Base-by-base conservation (phyloP, 2,888 invertebrate genomes). In the Leptogaster cylindrica region DNA sequence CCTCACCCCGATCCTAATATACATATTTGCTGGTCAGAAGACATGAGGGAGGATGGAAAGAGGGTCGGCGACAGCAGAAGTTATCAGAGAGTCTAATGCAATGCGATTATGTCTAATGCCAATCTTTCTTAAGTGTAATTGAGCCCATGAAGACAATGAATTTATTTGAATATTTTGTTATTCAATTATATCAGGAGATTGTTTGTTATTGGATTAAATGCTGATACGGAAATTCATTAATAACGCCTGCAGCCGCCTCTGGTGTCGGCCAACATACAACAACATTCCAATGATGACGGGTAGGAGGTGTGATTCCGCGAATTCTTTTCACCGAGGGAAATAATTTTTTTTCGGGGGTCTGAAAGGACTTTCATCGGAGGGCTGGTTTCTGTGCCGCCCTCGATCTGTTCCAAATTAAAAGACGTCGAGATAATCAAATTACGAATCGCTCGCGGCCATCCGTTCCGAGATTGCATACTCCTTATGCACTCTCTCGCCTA, bases 141-240 rank as follows among this genome's bases (percentile, higher is more conserved):
- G 70, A 70, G 65, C 70, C 66, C 65, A 70, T 70, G 67, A 70
- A 70, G 70, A 70, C 70, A 70, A 70, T 70, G 70, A 70, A 70
- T 67, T 70, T 70, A 70, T 70, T 70, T 70, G 67, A 67, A 67
- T 70, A 70, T 67, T 70, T 65, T 70, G 51, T 65, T 67, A 70
- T 70, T 70, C 67, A 67, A 70, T 70, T 70, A 67, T 63, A 69
- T 31, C 52, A 14, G 67, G 64, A 55, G 63, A 58, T 67, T 67
- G 69, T 64, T 69, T 67, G 58, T 65, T 69, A 67, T 67, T 69
- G 65, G 66, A 55, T 69, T 69, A 67, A 58, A 64, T 66, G 69
- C 28, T 52, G 68, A 66, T 69, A 58, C 51, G 58, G 67, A 64
- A 64, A 67, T 69, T 69, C 55, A 67, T 67, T 67, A 69, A 63